Conservation (phyloP, 2,888 invertebrate species). For the Panopea generosa region DNA sequence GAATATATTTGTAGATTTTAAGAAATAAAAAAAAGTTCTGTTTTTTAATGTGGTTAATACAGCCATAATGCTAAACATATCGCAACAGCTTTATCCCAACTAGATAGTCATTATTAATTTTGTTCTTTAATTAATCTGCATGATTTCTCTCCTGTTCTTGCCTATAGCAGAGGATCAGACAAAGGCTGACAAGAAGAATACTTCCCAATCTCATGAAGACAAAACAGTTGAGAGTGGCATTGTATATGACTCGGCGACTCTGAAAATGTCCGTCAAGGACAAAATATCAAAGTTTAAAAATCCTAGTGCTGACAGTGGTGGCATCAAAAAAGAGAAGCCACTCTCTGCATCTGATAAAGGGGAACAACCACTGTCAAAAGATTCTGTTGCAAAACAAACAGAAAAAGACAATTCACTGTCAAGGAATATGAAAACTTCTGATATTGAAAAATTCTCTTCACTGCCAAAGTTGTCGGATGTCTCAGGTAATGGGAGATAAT, state of each 20-base stretch:
- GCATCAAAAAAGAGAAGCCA: no score
- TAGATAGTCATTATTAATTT: no score
- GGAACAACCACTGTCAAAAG: no score
- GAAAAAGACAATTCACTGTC: constrained; percentile 42
- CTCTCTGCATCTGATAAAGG: no score
- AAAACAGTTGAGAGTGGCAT: constrained; percentile 54
- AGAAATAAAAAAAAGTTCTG: no score
- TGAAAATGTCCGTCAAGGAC: constrained; percentile 73
- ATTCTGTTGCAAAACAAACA: neutral
- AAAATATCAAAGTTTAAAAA: constrained; percentile 65
- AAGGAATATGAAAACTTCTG: constrained; percentile 26
- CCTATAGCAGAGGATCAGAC: constrained; percentile 1
- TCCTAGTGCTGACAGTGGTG: neutral
- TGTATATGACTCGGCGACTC: constrained; percentile 72
- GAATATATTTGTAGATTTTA: no score
- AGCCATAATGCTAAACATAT: no score
- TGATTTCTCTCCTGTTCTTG: constrained; percentile 10
- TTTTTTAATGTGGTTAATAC: no score
- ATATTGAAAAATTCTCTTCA: constrained; percentile 25
- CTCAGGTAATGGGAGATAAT: constrained; percentile 18
- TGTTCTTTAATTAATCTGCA: constrained; percentile 1
- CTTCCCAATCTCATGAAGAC: no score
- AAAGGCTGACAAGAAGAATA: neutral
- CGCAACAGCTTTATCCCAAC: no score
- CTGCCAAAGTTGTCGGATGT: constrained; percentile 24